Evolutionary conservation across 2,113 vertebrate species (phyloP).

Genomic region (Pelmatolapia mariae): DNA sequence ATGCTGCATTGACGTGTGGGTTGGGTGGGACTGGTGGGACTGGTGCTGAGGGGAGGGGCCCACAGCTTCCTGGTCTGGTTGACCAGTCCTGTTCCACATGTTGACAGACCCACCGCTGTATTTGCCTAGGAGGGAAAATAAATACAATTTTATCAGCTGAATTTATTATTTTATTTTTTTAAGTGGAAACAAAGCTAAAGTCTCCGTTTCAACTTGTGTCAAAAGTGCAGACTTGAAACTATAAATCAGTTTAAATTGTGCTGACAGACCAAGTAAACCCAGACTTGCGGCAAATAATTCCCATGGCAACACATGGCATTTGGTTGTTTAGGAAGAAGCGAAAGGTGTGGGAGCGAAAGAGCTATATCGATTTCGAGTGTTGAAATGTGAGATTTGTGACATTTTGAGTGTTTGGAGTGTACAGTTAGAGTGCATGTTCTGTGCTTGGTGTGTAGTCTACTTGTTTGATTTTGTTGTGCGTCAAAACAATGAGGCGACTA

Average conservation of each 20-base stretch:
- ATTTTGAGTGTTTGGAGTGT: background rate
- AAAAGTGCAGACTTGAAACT: background rate
- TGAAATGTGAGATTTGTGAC: background rate
- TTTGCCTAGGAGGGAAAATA: constrained; percentile 33
- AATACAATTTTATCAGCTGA: background rate
- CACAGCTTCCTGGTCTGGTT: constrained; percentile 76
- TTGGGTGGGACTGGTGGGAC: constrained; percentile 38
- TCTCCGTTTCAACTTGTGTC: fast-evolving
- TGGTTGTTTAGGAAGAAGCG: background rate
- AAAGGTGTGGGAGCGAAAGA: background rate
- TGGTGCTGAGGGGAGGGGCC: constrained; percentile 62
- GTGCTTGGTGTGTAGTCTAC: background rate
- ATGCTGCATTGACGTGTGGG: constrained; percentile 41
- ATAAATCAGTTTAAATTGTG: background rate
- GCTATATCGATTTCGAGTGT: background rate
- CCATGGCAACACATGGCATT: background rate
- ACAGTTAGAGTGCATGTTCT: background rate
- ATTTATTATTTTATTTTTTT: background rate
- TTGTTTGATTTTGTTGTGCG: background rate
- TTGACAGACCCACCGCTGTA: constrained; percentile 76
- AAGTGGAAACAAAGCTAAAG: background rate
- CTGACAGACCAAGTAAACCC: background rate
- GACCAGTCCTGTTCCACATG: constrained; percentile 89
- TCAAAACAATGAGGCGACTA: background rate
- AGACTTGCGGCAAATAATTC: background rate